Percentiles rank a stretch among this genome's conserved stretches.
Conservation (phyloP, 2,888 invertebrate species). For the Meiosimyza decipiens region DNA sequence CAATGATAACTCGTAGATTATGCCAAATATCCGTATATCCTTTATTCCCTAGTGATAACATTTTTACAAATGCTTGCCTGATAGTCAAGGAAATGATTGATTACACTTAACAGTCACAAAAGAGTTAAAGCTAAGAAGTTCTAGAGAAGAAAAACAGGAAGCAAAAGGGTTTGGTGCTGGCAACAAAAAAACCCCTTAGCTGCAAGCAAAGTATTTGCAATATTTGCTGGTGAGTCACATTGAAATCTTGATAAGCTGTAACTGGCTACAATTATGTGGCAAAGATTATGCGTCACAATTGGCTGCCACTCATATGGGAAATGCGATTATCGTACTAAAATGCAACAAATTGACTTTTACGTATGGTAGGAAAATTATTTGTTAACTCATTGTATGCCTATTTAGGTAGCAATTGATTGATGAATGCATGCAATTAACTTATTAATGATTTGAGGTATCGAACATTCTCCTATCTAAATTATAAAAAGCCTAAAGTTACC, state of each 20-base stretch:
- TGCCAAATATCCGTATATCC: background rate
- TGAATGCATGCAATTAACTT: too few relatives aligned
- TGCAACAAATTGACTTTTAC: conserved; percentile 38
- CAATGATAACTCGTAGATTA: conserved; percentile 43
- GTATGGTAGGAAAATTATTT: conserved; percentile 20
- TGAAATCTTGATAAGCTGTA: too few relatives aligned
- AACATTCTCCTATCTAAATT: too few relatives aligned
- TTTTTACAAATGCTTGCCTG: conserved; percentile 9
- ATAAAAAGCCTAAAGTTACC: too few relatives aligned
- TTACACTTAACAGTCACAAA: conserved; percentile 47
- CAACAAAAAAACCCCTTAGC: too few relatives aligned
- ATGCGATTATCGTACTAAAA: conserved; percentile 14
- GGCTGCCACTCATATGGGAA: background rate
- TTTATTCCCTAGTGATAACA: conserved; percentile 18
- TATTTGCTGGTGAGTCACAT: too few relatives aligned
- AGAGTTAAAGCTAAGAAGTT: conserved; percentile 38
- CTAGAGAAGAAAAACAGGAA: conserved; percentile 49
- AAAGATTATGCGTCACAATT: too few relatives aligned
- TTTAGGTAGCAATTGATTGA: too few relatives aligned
- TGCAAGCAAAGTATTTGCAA: background rate
- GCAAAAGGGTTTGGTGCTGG: conserved; percentile 43
- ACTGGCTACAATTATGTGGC: too few relatives aligned
- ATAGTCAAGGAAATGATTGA: conserved; percentile 59
- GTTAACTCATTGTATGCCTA: background rate
- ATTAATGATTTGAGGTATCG: too few relatives aligned